Base-by-base conservation (phyloP, 2,888 invertebrate genomes). In the Hesperia comma region DNA sequence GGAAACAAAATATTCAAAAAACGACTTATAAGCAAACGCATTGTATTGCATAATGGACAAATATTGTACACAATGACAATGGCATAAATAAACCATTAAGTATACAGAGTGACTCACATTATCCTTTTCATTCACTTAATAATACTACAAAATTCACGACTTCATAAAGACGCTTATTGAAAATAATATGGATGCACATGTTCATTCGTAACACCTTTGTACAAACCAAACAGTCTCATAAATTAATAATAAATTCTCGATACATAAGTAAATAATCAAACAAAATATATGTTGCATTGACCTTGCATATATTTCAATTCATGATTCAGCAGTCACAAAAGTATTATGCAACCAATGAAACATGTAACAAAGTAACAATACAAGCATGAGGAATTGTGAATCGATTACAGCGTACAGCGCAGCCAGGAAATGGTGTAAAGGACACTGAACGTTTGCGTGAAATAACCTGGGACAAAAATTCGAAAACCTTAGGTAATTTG, bases 311-410 rank as follows among this genome's bases (percentile, higher is more conserved):
- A 17, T 46, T 46, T 46, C 8, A 46, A 46, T 15, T 46, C 6
- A 46, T 46, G 43, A 46, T 46, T 17, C 15, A 46, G 17, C 43
- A 46, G 17, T 46, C 43, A 46, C 6, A 46, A 46, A 46, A 17
- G 6, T 17, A 0, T 46, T 46, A 46, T 46, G 17, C 43, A 46
- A 17, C 17, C 43, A 46, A 15, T 46, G 17, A 15, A 46, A 46
- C 43, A 46, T 17, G 43, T 17, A 46, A 46, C 43, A 46, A 46
- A 8, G 43, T 17, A 46, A 46, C 43, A 46, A 46, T 46, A 7
- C 43, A 46, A 46, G 43, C 43, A 46, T 46, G 43, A 46, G 43
- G 17, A 46, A 46, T 46, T 46, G 43, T 17, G 17, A 46, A 46
- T 46, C n/a, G 43, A 46, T 46, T 46, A 46, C 7, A 8, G n/a